Conservation (phyloP, 2,113 vertebrate species). For the Mohoua ochrocephala region DNA sequence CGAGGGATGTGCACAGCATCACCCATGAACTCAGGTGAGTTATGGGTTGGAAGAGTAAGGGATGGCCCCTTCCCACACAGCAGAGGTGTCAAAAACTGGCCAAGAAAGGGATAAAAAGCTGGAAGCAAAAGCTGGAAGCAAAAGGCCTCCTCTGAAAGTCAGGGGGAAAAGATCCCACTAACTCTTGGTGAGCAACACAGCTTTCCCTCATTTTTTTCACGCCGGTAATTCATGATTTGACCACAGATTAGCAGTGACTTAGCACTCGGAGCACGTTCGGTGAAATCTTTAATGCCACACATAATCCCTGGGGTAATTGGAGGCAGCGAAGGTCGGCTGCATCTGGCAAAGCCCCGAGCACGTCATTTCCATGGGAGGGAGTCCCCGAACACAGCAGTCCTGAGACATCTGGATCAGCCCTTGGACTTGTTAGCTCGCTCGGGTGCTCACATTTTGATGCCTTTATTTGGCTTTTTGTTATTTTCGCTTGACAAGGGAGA, state of each 20-base stretch:
- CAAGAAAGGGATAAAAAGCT: background rate
- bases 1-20: background rate
- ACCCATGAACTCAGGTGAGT: background rate
- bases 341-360: background rate
- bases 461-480: background rate
- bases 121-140: background rate
- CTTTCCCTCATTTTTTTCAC: background rate
- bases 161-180: background rate
- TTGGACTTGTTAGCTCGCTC: background rate
- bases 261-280: background rate
- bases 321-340: background rate
- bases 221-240: background rate
- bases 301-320: background rate
- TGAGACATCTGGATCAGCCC: background rate
- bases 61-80: background rate
- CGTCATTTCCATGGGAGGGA: background rate
- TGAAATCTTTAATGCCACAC: background rate
- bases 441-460: background rate
- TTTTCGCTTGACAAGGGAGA: background rate
- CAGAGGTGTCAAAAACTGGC: background rate
- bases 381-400: background rate
- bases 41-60: background rate
- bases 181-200: background rate
- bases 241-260: background rate
- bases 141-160: accelerated